A percentile compares a stretch with the other conserved stretches of the same genome.
phyloP scores from a whole-genome alignment of 2,888 invertebrate genomes.

The Dromius quadrimaculatus region DNA sequence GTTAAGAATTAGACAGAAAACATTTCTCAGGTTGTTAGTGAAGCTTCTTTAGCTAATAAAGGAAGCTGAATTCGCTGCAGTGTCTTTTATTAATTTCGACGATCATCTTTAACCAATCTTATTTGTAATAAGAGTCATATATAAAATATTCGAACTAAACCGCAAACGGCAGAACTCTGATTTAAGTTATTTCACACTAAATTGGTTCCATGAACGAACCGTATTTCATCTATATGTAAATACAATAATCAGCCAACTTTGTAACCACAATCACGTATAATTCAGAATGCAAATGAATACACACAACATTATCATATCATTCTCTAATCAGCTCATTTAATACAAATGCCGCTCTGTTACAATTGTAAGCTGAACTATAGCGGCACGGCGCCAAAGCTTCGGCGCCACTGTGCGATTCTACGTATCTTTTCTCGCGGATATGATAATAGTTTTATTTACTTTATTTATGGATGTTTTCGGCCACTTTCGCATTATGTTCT shows the following conservation, averaged over 20 bases:
- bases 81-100: too few species aligned
- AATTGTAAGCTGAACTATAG: slow-evolving; percentile 15
- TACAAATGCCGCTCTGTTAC: slow-evolving; percentile 30
- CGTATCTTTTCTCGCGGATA: slow-evolving; percentile 53
- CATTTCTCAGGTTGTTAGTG: too few species aligned
- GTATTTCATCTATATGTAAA: slow-evolving; percentile 28
- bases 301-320: slow-evolving; percentile 13
- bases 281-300: slow-evolving; percentile 37
- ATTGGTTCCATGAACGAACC: slow-evolving; percentile 32
- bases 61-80: too few species aligned
- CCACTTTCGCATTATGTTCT: slow-evolving; percentile 58
- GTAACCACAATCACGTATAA: slow-evolving; percentile 30
- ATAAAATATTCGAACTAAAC: neutral
- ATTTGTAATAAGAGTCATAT: neutral
- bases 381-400: slow-evolving; percentile 38
- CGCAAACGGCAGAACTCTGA: neutral
- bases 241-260: slow-evolving; percentile 29
- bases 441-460: slow-evolving; percentile 65
- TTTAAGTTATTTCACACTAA: slow-evolving; percentile 3
- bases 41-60: too few species aligned
- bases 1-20: too few species aligned
- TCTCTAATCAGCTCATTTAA: neutral
- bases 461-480: slow-evolving; percentile 67
- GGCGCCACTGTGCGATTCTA: slow-evolving; percentile 33
- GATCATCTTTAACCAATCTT: neutral